Conservation (phyloP, 2,888 invertebrate genomes). For the Corythucha ciliata region DNA sequence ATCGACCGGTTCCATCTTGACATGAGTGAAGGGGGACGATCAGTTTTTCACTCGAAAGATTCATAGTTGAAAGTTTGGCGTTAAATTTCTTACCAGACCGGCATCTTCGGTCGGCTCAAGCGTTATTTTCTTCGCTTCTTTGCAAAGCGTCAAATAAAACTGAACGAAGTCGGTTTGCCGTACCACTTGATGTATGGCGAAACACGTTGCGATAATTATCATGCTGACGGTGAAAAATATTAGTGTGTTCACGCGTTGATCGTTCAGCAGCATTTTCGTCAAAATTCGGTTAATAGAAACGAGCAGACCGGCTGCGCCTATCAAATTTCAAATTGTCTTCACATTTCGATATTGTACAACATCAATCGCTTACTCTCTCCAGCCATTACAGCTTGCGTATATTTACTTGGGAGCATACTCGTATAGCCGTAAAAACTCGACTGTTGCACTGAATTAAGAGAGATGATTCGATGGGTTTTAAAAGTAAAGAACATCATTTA, state of each 20-base stretch:
- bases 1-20: conserved; percentile 54
- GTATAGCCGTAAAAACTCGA: conserved; percentile 92
- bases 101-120: conserved; percentile 78
- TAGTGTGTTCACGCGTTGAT: conserved; percentile 71
- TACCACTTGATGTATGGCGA: conserved; percentile 65
- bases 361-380: conserved; percentile 73
- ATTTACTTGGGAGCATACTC: conserved; percentile 78
- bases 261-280: conserved; percentile 67
- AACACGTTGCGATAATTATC: conserved; percentile 64
- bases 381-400: conserved; percentile 90
- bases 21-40: background rate
- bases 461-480: background rate
- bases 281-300: conserved; percentile 75
- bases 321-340: conserved; percentile 30
- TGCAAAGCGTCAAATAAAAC: conserved; percentile 66
- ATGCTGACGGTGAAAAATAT: conserved; percentile 79
- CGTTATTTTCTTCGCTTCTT: conserved; percentile 66
- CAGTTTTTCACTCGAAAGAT: background rate
- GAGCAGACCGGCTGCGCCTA: conserved; percentile 78
- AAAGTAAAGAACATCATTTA: background rate
- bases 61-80: conserved; percentile 14
- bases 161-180: conserved; percentile 72
- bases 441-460: conserved; percentile 61
- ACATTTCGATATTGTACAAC: background rate
- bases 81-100: conserved; percentile 52